Percentiles rank a stretch among this genome's conserved stretches.
Conservation (phyloP, 2,113 vertebrate genomes). For the Setophaga kirtlandii region DNA sequence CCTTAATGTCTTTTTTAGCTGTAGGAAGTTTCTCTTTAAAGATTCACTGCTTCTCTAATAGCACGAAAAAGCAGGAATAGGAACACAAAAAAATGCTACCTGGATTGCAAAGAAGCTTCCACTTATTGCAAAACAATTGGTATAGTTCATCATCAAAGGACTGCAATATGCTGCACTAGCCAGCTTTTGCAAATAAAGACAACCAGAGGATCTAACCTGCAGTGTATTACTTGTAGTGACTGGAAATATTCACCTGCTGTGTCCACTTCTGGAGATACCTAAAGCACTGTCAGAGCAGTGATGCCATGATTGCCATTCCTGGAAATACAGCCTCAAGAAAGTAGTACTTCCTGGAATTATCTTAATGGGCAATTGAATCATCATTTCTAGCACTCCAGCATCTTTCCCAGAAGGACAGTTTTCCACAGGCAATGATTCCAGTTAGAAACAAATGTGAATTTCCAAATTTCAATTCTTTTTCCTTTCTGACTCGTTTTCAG, state of each 20-base stretch:
- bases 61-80: slow-evolving; percentile 70
- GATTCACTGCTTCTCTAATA: slow-evolving; percentile 77
- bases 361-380: slow-evolving; percentile 75
- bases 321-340: slow-evolving; percentile 54
- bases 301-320: slow-evolving; percentile 40
- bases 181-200: slow-evolving; percentile 64
- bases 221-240: background rate
- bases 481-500: slow-evolving; percentile 2
- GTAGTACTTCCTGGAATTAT: slow-evolving; percentile 70
- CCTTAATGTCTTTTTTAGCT: slow-evolving; percentile 82
- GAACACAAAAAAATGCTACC: slow-evolving; percentile 69
- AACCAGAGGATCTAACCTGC: slow-evolving; percentile 7
- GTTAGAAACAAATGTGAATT: slow-evolving; percentile 48
- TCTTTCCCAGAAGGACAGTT: slow-evolving; percentile 66
- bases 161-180: slow-evolving; percentile 42
- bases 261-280: slow-evolving; percentile 35
- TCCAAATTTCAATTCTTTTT: background rate
- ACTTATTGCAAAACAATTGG: slow-evolving; percentile 62
- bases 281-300: slow-evolving; percentile 1
- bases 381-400: slow-evolving; percentile 67
- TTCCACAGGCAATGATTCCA: slow-evolving; percentile 62
- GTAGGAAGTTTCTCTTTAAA: slow-evolving; percentile 82
- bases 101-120: slow-evolving; percentile 59
- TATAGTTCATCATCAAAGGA: slow-evolving; percentile 46
- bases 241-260: slow-evolving; percentile 44